These are phyloP conservation scores for Myiozetetes cayanensis DNA, from an alignment of 2,113 vertebrate genomes.

Conservation along the genomic window DNA sequence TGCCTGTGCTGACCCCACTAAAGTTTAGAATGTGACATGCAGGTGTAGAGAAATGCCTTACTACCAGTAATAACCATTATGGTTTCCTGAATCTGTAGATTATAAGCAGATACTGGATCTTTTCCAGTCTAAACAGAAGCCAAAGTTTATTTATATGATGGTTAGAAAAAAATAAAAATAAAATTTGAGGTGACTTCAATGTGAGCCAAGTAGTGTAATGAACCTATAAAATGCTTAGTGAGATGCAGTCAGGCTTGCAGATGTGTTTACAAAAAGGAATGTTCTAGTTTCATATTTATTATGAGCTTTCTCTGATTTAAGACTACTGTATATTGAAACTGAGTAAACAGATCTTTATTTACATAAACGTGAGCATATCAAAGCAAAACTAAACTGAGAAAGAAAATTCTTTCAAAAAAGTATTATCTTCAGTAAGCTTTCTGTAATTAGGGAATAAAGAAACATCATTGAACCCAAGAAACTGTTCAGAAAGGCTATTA, in stretches of 20 bases:
- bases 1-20: not conserved
- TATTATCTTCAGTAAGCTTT: constrained; percentile 43
- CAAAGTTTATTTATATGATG: constrained; percentile 61
- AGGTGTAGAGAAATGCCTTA: not conserved
- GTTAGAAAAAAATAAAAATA: constrained; percentile 60
- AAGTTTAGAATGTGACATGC: not conserved
- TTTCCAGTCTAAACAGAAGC: constrained; percentile 62
- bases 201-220: constrained; percentile 74
- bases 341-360: constrained; percentile 71
- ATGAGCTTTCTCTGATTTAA: constrained; percentile 73
- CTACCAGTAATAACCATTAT: not conserved
- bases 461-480: constrained; percentile 45
- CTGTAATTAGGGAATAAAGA: constrained; percentile 66
- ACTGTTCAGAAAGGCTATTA: constrained; percentile 66
- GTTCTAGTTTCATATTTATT: constrained; percentile 71
- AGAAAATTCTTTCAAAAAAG: constrained; percentile 17
- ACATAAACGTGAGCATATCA: constrained; percentile 51
- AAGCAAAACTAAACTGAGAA: constrained; percentile 36
- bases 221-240: constrained; percentile 77
- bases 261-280: constrained; percentile 72
- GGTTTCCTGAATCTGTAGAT: constrained; percentile 5
- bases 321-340: constrained; percentile 69
- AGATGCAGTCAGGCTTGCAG: constrained; percentile 74
- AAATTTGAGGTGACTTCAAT: constrained; percentile 76
- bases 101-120: constrained; percentile 24